Base-by-base conservation (phyloP, 2,113 vertebrate genomes). In the Stigmatopora nigra region DNA sequence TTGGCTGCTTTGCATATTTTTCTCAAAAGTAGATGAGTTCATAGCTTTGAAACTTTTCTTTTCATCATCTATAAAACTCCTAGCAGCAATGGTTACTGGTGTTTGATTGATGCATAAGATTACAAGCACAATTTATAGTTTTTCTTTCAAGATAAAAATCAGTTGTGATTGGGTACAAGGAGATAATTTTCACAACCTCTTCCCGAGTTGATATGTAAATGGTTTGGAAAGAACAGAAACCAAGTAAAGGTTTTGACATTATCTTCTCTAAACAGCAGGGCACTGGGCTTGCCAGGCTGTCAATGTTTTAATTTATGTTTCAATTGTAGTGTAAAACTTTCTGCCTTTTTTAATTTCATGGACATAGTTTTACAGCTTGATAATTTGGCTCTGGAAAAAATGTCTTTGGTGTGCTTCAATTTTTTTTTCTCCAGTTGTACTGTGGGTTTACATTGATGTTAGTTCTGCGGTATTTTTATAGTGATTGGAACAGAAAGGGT, bases 161-260 rank as follows among this genome's bases (percentile, higher is more conserved):
- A 20, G 19, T 20, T 62, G n/a, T 1, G 3, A 22, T 31, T 16
- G 25, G 3, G 7, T 5, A 25, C 10, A 12, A 7, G 52, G 53
- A 65, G 46, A 25, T 35, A 65, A 62, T 62, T 35, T 59, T 61
- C 38, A 22, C 41, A 5, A 65, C 11, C 22, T 35, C 57, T 17
- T 51, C 7, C 53, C 35, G 53, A 70, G n/a, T 61, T 17, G 0
- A 47, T 47, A 20, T 70, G 45, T 67, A 58, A 76, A 67, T 67
- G 41, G 10, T 15, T 72, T 38, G 59, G 65, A 63, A 74, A 69
- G 52, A 51, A 38, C 19, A 45, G 49, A n/a, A 20, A 47, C 22
- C 22, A 19, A 52, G 36, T 53, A 48, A 2, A 16, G 8, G 12
- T 17, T n/a, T 1, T 19, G 25, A 41, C 19, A 36, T 65, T 65